Base-by-base conservation (phyloP, 2,797 vertebrate genomes). In the Cryptoprocta ferox region DNA sequence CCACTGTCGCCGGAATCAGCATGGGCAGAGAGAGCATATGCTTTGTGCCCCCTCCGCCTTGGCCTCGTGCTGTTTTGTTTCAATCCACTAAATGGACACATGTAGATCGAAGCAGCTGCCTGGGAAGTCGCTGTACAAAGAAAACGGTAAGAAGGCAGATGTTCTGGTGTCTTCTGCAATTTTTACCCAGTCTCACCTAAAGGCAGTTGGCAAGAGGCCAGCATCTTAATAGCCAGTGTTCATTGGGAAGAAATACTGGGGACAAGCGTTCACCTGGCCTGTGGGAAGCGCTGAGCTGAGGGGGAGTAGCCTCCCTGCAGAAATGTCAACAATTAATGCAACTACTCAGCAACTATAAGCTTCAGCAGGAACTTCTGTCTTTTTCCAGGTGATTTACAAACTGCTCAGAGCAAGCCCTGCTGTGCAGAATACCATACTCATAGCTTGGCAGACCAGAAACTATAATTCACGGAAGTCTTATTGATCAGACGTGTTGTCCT, bases 81-180 rank as follows among this genome's bases (percentile, higher is more conserved):
- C 45, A 86, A 88, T 97, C 96, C 85, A 89, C 89, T 97, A 95
- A 96, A 93, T 94, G 97, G 96, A 96, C 95, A 37, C 94, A 83
- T 37, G 75, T 19, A 85, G 92, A 53, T 87, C 78, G 63, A 21
- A 70, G 85, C 86, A 75, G 94, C 85, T 75, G 26, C 94, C 45
- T 94, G 75, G 88, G 71, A 86, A 93, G 65, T 91, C 59, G 48
- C 81, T 48, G 63, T 96, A 91, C 97, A 97, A 92, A 97, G 94
- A 90, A 94, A 78, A 80, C 65, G 39, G n/a, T 45, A 63, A 4
- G 26, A 79, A 82, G 94, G 89, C 80, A 86, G 28, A 53, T 95
- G 71, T 86, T 85, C 70, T 80, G 37, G 37, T 86, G 50, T 75
- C 71, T 39, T 56, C 68, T 91, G 81, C 89, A 61, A 28, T 97